These are phyloP conservation scores for Diglossa brunneiventris DNA, from an alignment of 2,113 vertebrate genomes.

Conservation along the genomic window DNA sequence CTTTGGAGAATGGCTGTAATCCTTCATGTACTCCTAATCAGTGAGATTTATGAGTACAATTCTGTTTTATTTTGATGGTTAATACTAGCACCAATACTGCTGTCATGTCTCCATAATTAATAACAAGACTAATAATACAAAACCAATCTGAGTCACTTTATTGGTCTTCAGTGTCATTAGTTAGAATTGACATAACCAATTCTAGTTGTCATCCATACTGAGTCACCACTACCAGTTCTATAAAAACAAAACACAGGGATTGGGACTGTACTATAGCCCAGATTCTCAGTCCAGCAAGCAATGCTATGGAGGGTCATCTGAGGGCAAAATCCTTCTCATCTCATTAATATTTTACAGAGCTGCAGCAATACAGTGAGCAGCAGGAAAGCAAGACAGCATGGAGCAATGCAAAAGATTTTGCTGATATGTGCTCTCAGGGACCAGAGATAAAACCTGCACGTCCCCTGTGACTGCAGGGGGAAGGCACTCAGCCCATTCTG, in stretches of 20 bases:
- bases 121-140: conserved; percentile 42
- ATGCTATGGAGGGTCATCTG: background rate
- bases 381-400: background rate
- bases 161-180: conserved; percentile 23
- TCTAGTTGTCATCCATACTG: background rate
- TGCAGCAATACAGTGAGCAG: background rate
- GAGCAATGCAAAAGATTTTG: background rate
- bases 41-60: conserved; percentile 55
- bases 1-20: background rate
- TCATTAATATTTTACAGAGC: background rate
- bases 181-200: conserved; percentile 52
- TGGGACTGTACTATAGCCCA: background rate
- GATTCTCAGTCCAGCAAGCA: background rate
- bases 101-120: conserved; percentile 61
- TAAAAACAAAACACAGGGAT: background rate
- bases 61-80: conserved; percentile 54
- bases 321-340: background rate
- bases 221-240: background rate
- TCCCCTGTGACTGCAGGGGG: background rate
- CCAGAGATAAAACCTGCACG: background rate
- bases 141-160: conserved; percentile 40
- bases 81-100: conserved; percentile 36
- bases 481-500: background rate
- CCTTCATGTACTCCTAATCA: background rate
- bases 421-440: background rate